These are phyloP conservation scores for Chaenodraco wilsoni DNA, from an alignment of 2,797 vertebrate species.

Conservation along the genomic window DNA sequence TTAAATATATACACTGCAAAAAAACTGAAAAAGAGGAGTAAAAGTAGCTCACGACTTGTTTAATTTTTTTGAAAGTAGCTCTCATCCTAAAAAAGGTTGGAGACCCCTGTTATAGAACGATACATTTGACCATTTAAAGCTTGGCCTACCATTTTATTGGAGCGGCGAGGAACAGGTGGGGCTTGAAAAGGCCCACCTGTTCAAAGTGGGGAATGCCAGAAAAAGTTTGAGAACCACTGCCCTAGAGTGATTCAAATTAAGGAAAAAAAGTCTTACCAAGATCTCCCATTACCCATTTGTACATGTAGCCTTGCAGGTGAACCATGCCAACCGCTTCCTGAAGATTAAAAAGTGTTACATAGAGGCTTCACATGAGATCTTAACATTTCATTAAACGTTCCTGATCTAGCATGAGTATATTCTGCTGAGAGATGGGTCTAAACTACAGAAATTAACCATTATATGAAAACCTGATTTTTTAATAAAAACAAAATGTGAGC, in stretches of 20 bases:
- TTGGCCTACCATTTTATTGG: too few species aligned
- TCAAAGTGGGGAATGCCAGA: too few species aligned
- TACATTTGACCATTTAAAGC: too few species aligned
- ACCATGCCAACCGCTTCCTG: conserved; percentile 90
- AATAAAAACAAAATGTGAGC: conserved; percentile 1
- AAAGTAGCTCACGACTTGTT: too few species aligned
- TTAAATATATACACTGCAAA: too few species aligned
- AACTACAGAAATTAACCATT: neutral
- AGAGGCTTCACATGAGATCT: conserved; percentile 2
- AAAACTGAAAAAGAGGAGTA: too few species aligned
- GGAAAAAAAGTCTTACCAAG: conserved; percentile 70
- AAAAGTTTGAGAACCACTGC: too few species aligned
- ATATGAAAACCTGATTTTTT: neutral
- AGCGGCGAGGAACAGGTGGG: too few species aligned
- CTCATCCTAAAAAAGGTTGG: too few species aligned
- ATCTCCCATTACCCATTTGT: conserved; percentile 90
- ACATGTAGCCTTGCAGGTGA: conserved; percentile 90
- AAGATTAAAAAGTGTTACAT: conserved; percentile 10
- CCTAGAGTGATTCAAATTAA: neutral
- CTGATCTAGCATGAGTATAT: neutral
- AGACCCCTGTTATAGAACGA: too few species aligned
- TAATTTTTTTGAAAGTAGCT: too few species aligned
- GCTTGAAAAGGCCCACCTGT: too few species aligned
- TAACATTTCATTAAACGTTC: neutral
- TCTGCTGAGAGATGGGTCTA: neutral